Percentiles rank a stretch among this genome's conserved stretches.
These are phyloP conservation scores for Drosophila pachea DNA, from an alignment of 1,140 invertebrate species.

Conservation along the genomic window DNA sequence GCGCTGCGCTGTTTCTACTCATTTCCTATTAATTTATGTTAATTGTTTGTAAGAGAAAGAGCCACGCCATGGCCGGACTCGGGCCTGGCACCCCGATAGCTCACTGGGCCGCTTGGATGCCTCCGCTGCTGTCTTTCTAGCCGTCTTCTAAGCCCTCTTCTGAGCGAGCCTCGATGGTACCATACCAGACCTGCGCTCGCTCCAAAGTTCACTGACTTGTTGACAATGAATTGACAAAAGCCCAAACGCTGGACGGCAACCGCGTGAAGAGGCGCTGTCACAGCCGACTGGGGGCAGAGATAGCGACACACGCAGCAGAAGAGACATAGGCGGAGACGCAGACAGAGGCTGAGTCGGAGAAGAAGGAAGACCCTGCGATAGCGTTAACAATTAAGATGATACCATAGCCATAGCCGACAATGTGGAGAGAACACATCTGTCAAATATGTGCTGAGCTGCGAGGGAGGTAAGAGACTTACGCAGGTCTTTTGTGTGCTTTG, in stretches of 20 bases:
- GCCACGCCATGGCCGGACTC: constrained; percentile 45
- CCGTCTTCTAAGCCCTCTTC: constrained; percentile 24
- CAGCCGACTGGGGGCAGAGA: constrained; percentile 11
- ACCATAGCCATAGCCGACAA: constrained; percentile 46
- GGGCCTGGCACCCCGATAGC: constrained; percentile 25
- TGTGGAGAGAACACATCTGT: constrained; percentile 45
- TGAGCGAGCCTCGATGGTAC: constrained; percentile 2
- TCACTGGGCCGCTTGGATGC: constrained; percentile 35
- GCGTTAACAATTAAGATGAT: constrained; percentile 60
- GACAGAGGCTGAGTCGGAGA: constrained; percentile 16
- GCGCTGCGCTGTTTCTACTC: constrained; percentile 56
- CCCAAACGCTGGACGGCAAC: constrained; percentile 39
- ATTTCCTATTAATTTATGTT: constrained; percentile 76
- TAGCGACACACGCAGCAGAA: no score
- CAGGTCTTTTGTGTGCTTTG: no score
- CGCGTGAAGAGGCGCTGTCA: constrained; percentile 22
- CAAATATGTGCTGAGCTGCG: constrained; percentile 12
- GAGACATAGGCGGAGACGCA: constrained; percentile 23
- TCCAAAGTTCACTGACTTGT: constrained; percentile 74
- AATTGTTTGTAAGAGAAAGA: constrained; percentile 74
- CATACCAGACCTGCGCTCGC: constrained; percentile 11
- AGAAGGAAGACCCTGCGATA: constrained; percentile 15
- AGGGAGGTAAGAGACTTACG: constrained; percentile 1
- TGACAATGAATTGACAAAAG: constrained; percentile 76
- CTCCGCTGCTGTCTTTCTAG: constrained; percentile 23